Conservation (phyloP, 2,888 invertebrate genomes). For the Anarsia innoxiella region DNA sequence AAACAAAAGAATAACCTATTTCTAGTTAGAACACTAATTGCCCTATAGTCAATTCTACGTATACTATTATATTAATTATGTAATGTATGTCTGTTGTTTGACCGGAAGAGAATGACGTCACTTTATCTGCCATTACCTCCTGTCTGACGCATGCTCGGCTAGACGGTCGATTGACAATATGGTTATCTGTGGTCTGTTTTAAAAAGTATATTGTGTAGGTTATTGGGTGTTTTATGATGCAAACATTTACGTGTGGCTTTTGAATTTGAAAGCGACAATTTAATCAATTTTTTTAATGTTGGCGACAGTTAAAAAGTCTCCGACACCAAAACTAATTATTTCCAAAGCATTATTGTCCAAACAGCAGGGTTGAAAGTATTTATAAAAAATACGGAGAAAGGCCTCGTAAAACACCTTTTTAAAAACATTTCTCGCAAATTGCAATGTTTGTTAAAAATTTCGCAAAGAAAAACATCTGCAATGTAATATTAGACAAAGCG, state of each 20-base stretch:
- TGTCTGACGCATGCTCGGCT: conserved; percentile 23
- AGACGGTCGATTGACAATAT: neutral
- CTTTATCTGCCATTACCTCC: conserved; percentile 13
- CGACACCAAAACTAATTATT: too few relatives aligned
- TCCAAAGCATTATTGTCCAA: too few relatives aligned
- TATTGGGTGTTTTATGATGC: neutral
- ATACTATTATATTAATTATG: too few relatives aligned
- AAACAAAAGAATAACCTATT: too few relatives aligned
- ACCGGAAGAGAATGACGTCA: too few relatives aligned
- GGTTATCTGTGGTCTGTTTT: conserved; percentile 7
- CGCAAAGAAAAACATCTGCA: conserved; percentile 47
- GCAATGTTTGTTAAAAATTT: conserved; percentile 26
- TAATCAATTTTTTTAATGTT: too few relatives aligned
- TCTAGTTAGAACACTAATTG: too few relatives aligned
- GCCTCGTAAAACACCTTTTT: conserved; percentile 18
- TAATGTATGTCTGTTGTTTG: too few relatives aligned
- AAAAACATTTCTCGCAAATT: conserved; percentile 30
- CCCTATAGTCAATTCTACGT: too few relatives aligned
- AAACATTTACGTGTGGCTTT: neutral
- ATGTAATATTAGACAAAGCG: conserved; percentile 42
- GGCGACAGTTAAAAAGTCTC: too few relatives aligned
- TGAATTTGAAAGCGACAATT: too few relatives aligned
- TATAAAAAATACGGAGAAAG: conserved; percentile 29
- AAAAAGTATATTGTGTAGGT: too few relatives aligned
- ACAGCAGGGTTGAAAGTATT: conserved; percentile 34